Conservation (phyloP, 1,140 invertebrate genomes). For the Drosophila truncata region DNA sequence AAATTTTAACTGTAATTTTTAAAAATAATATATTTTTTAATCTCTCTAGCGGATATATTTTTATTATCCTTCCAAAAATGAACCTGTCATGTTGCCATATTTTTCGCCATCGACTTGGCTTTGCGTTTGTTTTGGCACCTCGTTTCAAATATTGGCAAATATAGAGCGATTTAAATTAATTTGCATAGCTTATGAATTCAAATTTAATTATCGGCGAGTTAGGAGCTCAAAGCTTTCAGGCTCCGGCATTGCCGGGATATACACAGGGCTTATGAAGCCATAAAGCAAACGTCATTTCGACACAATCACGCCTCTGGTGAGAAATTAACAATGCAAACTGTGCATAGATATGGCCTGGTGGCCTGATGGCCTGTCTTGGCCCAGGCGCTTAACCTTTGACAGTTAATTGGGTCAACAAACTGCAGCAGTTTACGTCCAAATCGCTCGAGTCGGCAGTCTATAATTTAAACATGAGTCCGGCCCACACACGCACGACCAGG, state of each 20-base stretch:
- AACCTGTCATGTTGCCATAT: neutral
- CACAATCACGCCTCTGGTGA: slow-evolving; percentile 41
- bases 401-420: slow-evolving; percentile 76
- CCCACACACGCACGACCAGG: neutral
- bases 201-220: slow-evolving; percentile 22
- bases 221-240: slow-evolving; percentile 6
- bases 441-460: slow-evolving; percentile 65
- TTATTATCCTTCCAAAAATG: neutral
- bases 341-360: slow-evolving; percentile 36
- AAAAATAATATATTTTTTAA: neutral
- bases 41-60: neutral
- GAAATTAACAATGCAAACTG: slow-evolving; percentile 69
- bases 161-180: slow-evolving; percentile 21
- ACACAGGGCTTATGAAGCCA: slow-evolving; percentile 10
- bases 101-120: neutral
- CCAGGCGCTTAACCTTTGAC: slow-evolving; percentile 60
- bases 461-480: slow-evolving; percentile 64
- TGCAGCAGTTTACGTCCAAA: slow-evolving; percentile 48
- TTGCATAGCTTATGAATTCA: slow-evolving; percentile 27
- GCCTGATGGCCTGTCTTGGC: slow-evolving; percentile 26
- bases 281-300: slow-evolving; percentile 45
- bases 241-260: neutral
- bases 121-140: slow-evolving; percentile 10
- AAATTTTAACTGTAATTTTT: no score
- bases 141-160: slow-evolving; percentile 7